These are phyloP conservation scores for Progne subis DNA, from an alignment of 2,113 vertebrate species.

Conservation along the genomic window DNA sequence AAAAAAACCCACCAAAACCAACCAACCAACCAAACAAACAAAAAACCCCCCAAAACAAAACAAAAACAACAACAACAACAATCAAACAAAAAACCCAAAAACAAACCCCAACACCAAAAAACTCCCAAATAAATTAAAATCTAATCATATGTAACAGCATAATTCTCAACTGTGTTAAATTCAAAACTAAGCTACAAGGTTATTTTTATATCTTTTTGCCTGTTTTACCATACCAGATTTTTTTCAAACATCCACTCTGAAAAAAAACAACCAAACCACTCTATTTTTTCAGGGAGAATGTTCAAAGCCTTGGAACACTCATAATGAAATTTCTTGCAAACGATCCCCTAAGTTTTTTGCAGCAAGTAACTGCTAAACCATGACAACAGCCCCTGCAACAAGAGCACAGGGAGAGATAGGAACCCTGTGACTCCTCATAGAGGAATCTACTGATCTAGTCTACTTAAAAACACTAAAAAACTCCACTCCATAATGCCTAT, in stretches of 20 bases:
- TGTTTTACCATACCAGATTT: background rate
- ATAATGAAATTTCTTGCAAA: background rate
- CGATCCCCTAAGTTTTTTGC: background rate
- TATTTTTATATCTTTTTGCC: background rate
- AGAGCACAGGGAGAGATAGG: background rate
- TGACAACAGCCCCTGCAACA: background rate
- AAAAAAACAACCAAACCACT: fast-evolving
- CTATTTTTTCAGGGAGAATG: background rate
- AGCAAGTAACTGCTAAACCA: background rate
- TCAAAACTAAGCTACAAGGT: background rate
- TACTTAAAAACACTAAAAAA: background rate
- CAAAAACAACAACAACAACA: too few species aligned
- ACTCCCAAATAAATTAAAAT: background rate
- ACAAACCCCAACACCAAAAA: background rate
- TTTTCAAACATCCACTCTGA: background rate
- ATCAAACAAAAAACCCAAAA: too few species aligned
- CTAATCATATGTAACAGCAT: background rate
- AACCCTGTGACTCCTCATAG: background rate
- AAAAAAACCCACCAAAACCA: too few species aligned
- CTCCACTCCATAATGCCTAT: background rate
- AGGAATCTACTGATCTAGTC: background rate
- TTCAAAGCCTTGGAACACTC: background rate
- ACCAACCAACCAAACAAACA: background rate
- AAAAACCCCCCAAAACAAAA: background rate
- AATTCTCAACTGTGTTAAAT: background rate